Conservation (phyloP, 2,888 invertebrate genomes). For the Drosophila nr. perissopoda region DNA sequence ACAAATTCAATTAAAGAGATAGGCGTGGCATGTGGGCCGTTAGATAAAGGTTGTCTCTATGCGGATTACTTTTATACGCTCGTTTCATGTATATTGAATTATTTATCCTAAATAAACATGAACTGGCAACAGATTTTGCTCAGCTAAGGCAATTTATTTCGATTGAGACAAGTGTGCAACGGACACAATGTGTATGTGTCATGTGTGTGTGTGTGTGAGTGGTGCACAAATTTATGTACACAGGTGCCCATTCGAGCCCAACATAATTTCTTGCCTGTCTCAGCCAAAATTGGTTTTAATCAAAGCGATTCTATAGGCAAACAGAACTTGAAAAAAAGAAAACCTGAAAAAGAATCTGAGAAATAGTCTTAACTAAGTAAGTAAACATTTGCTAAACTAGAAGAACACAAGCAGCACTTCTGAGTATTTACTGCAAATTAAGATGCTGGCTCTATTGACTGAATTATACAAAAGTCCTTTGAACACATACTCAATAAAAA, state of each 20-base stretch:
- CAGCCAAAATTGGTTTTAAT: constrained; percentile 47
- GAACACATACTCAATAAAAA: not conserved
- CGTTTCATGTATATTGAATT: constrained; percentile 72
- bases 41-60: constrained; percentile 43
- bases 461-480: constrained; percentile 1
- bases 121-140: constrained; percentile 68
- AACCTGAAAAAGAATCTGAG: constrained; percentile 1
- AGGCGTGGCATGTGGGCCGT: constrained; percentile 56
- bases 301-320: constrained; percentile 48
- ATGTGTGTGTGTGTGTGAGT: constrained; percentile 9
- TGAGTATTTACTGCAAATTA: not conserved
- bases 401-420: not conserved
- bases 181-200: constrained; percentile 2
- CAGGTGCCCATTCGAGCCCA: constrained; percentile 45
- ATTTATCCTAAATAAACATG: constrained; percentile 78
- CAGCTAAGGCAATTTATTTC: constrained; percentile 51
- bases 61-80: constrained; percentile 49
- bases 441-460: not conserved
- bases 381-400: constrained; percentile 15
- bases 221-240: constrained; percentile 3
- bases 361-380: constrained; percentile 9
- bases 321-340: constrained; percentile 14
- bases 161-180: constrained; percentile 29
- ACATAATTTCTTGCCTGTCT: constrained; percentile 27
- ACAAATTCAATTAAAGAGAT: constrained; percentile 72